phyloP scores from a whole-genome alignment of 1,140 invertebrate genomes.

The Drosophila yakuba region DNA sequence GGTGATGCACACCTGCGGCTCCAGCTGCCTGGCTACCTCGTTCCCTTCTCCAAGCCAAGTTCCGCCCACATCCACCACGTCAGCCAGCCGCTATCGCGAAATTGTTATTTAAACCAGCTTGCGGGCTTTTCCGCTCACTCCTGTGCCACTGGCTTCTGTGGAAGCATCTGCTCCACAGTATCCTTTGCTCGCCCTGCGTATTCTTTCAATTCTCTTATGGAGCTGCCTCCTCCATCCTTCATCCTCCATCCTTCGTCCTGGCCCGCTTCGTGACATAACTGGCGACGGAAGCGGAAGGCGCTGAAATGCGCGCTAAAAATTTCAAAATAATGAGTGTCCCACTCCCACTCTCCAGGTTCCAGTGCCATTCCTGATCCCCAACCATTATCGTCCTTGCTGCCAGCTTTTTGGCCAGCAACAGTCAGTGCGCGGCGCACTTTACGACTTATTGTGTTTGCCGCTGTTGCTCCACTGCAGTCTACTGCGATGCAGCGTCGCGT shows the following conservation, averaged over 20 bases:
- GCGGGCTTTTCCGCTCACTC: slow-evolving; percentile 12
- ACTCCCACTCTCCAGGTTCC: slow-evolving; percentile 12
- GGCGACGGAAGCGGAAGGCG: slow-evolving; percentile 70
- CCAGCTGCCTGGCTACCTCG: slow-evolving; percentile 2
- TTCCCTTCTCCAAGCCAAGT: background rate
- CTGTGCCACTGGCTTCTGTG: slow-evolving; percentile 1
- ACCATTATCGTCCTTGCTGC: slow-evolving; percentile 3
- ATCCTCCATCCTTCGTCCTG: background rate
- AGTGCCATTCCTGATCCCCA: background rate
- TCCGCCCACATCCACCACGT: background rate
- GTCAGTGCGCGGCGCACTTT: slow-evolving; percentile 52
- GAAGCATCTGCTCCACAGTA: slow-evolving; percentile 9
- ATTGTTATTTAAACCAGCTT: slow-evolving; percentile 58
- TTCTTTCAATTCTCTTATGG: slow-evolving; percentile 61
- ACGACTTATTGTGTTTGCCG: slow-evolving; percentile 60
- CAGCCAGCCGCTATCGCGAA: slow-evolving; percentile 30
- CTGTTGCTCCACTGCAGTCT: slow-evolving; percentile 23
- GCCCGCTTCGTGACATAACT: background rate
- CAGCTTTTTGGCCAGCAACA: slow-evolving; percentile 1
- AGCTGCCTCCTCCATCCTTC: background rate
- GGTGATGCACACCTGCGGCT: slow-evolving; percentile 71
- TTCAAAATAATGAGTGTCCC: slow-evolving; percentile 79
- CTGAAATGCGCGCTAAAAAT: slow-evolving; percentile 80
- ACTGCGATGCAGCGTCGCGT: slow-evolving; percentile 70
- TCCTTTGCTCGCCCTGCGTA: slow-evolving; percentile 20